Evolutionary conservation across 2,113 vertebrate species (phyloP).

Genomic region (Stigmatopora nigra): DNA sequence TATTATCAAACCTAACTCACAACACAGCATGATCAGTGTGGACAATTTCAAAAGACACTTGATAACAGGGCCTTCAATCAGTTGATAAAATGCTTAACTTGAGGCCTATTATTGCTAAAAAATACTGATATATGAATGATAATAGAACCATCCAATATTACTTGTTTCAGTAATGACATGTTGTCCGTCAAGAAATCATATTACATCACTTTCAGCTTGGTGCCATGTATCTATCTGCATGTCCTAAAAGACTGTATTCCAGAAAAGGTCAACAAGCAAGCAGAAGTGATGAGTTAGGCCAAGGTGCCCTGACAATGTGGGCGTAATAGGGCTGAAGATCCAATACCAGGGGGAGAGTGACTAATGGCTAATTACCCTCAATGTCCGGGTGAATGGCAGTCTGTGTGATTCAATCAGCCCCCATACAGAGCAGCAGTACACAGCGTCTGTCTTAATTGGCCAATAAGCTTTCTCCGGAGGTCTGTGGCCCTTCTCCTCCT

Average conservation of each 20-base stretch:
- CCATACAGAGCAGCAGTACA: slow-evolving; percentile 67
- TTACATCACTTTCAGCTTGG: slow-evolving; percentile 23
- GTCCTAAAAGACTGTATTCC: slow-evolving; percentile 34
- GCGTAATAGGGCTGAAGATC: slow-evolving; percentile 69
- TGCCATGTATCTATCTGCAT: slow-evolving; percentile 38
- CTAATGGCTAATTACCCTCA: slow-evolving; percentile 74
- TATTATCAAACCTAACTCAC: not conserved
- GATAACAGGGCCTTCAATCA: not conserved
- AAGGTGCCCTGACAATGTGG: slow-evolving; percentile 53
- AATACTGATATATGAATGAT: not conserved
- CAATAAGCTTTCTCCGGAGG: slow-evolving; percentile 63
- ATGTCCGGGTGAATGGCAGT: slow-evolving; percentile 69
- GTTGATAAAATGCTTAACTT: not conserved
- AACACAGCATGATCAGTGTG: not conserved
- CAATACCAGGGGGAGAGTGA: slow-evolving; percentile 62
- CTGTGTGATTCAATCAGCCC: slow-evolving; percentile 68
- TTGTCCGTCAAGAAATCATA: slow-evolving; percentile 22
- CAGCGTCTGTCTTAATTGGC: slow-evolving; percentile 68
- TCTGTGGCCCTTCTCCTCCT: slow-evolving; percentile 36
- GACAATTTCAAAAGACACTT: not conserved
- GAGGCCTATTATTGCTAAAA: not conserved
- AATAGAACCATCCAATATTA: not conserved
- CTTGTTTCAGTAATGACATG: not conserved
- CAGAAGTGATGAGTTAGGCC: slow-evolving; percentile 59
- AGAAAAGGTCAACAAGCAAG: slow-evolving; percentile 72